Base-by-base conservation (phyloP, 1,140 invertebrate genomes). In the Calycopis cecrops region DNA sequence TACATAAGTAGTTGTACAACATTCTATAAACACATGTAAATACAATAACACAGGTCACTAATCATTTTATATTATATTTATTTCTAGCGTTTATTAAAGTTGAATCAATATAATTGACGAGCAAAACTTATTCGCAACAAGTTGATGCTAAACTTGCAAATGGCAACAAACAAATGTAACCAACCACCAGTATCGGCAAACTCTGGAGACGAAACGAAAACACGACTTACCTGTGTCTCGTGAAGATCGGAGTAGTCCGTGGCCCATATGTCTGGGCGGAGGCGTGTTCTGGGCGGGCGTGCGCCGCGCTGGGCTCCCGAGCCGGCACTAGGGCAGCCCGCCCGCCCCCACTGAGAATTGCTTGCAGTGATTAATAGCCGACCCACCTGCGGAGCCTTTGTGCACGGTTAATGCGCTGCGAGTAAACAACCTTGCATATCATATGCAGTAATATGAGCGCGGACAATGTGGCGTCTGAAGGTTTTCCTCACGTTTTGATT, bases 361-460 rank as follows among this genome's bases (percentile, higher is more conserved):
- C 66, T 72, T 62, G 73, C 76, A 63, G 74, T 80, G 79, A 85
- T 81, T 85, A 82, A 82, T 83, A 67, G 72, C 64, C 72, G 65
- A 82, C 70, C 79, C 82, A 83, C 82, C 82, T 85, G 79, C 79
- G 75, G 78, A 83, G 75, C 78, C 79, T 81, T 79, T 81, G 70
- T 79, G 76, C 74, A 69, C 71, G 62, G 66, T 67, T 80, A 76
- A 79, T 79, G 76, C 72, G 67, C 71, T 73, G 78, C 69, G 65
- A 69, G 64, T 71, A 80, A 80, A 79, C 76, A 79, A 74, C 71
- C 53, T 59, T 50, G 52, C 52, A 54, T 47, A 54, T 54, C 40
- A 54, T 47, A 47, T 28, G 14, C 17, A 54, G 11, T 44, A 54
- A 44, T 54, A 34, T 47, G 52, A 10, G 16, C 35, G 35, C 49